Evolutionary conservation across 2,888 invertebrate species (phyloP).

Genomic region (Tipula vernalis): DNA sequence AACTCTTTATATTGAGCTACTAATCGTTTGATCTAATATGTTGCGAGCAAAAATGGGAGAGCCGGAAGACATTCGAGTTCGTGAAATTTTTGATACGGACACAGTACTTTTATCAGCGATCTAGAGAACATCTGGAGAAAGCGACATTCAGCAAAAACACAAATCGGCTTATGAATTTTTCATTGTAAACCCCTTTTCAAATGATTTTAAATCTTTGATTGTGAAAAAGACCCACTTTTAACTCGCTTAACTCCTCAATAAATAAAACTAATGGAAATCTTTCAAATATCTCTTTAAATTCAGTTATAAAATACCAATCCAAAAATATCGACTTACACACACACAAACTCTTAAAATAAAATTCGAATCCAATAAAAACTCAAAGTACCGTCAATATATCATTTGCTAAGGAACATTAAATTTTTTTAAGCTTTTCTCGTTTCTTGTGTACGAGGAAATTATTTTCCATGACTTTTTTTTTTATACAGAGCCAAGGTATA

Average conservation of each 20-base stretch:
- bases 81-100: too few species aligned
- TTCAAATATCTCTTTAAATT: background rate
- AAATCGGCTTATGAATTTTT: background rate
- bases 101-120: too few species aligned
- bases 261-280: background rate
- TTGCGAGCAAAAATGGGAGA: too few species aligned
- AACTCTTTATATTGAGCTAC: too few species aligned
- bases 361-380: background rate
- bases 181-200: background rate
- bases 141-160: too few species aligned
- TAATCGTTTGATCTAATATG: too few species aligned
- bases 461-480: background rate
- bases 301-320: background rate
- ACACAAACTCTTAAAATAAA: background rate
- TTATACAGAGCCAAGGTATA: background rate
- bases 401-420: background rate
- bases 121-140: too few species aligned
- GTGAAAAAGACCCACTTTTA: background rate
- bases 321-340: background rate
- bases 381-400: background rate
- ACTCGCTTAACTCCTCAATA: background rate
- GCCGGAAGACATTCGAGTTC: too few species aligned
- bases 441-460: background rate
- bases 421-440: background rate
- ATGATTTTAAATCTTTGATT: too few species aligned